Percentiles rank a stretch among this genome's conserved stretches.
These are phyloP conservation scores for Daptonema setosum DNA, from an alignment of 2,888 invertebrate species.

Conservation along the genomic window DNA sequence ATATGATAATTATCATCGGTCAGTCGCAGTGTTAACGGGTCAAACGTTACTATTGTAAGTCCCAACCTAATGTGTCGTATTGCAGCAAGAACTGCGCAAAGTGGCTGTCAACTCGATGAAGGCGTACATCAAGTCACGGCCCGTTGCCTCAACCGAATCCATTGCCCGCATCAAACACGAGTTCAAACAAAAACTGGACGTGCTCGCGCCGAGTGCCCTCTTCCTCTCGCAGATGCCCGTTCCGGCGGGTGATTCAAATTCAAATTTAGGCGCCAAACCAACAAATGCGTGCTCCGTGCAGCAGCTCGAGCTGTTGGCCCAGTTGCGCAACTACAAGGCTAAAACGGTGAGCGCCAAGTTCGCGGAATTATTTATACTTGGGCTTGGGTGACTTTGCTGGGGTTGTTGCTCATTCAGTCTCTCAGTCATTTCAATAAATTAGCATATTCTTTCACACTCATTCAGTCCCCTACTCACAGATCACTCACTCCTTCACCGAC, in stretches of 20 bases:
- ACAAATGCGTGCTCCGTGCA: no score
- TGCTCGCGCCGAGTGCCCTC: constrained; percentile 9
- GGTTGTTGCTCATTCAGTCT: neutral
- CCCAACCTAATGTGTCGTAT: no score
- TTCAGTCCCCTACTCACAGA: no score
- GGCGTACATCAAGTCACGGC: constrained; percentile 66
- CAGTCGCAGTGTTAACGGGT: no score
- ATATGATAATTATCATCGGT: no score
- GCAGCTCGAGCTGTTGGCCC: constrained; percentile 23
- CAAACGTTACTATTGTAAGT: no score
- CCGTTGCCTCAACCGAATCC: constrained; percentile 66
- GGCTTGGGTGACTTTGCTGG: neutral
- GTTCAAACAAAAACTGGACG: neutral
- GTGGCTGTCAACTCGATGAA: constrained; percentile 70
- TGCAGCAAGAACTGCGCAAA: constrained; percentile 35
- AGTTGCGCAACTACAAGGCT: constrained; percentile 53
- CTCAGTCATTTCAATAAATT: no score
- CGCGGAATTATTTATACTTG: no score
- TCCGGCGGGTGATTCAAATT: no score
- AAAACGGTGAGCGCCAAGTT: constrained; percentile 39
- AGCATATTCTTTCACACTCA: no score
- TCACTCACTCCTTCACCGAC: neutral
- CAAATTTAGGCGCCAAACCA: no score
- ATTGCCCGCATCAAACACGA: constrained; percentile 55
- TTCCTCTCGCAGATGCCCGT: no score